These are phyloP conservation scores for Lamellibrachia luymesi DNA, from an alignment of 1,140 invertebrate genomes.

Conservation along the genomic window DNA sequence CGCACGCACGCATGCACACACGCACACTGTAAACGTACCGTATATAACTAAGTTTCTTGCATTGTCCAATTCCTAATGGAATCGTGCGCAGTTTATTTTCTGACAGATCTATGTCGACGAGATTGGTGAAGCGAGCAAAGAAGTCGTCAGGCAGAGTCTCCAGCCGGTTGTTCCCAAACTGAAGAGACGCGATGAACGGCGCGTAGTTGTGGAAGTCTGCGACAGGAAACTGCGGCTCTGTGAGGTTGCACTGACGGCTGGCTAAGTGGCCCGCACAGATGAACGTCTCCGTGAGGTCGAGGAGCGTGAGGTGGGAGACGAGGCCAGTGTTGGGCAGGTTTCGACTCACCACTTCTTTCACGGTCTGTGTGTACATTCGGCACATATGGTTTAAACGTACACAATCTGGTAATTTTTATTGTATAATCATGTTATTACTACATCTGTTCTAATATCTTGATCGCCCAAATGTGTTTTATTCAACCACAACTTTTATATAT, in stretches of 20 bases:
- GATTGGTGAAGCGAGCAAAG: neutral
- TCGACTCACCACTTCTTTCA: neutral
- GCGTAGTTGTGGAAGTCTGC: neutral
- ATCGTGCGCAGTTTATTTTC: neutral
- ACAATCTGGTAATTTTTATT: too few relatives aligned
- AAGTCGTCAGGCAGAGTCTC: neutral
- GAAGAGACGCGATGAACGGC: neutral
- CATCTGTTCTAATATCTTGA: too few relatives aligned
- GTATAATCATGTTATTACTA: too few relatives aligned
- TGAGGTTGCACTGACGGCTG: conserved; percentile 1
- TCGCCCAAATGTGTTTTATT: too few relatives aligned
- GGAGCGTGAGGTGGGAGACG: neutral
- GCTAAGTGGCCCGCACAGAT: conserved; percentile 7
- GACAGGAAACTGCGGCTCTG: neutral
- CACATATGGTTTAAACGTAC: neutral
- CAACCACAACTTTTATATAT: too few relatives aligned
- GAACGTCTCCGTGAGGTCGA: neutral
- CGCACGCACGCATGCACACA: neutral
- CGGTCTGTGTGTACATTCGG: neutral
- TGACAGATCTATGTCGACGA: conserved; percentile 9
- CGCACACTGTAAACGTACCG: neutral
- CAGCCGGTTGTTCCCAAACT: neutral
- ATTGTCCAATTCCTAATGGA: neutral
- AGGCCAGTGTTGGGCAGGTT: neutral
- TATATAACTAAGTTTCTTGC: neutral